phyloP scores from a whole-genome alignment of 2,888 invertebrate species.

The Bombyx huttoni region DNA sequence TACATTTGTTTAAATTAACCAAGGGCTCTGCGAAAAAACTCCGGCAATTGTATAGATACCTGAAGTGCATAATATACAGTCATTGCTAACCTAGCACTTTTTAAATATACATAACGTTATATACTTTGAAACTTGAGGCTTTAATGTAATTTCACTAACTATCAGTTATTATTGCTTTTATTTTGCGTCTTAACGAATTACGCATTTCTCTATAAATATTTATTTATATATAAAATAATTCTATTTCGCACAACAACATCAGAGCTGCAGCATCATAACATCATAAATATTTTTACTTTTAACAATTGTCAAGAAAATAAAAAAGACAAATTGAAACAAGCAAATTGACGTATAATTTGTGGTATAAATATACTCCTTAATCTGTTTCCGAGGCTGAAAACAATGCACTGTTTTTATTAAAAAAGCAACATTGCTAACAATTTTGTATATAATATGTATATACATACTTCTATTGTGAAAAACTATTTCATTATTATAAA shows the following conservation, averaged over 20 bases:
- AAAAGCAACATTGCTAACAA: neutral
- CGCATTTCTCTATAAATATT: neutral
- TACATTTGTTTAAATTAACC: too few species aligned
- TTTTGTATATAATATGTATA: neutral
- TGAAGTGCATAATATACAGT: too few species aligned
- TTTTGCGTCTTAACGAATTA: neutral
- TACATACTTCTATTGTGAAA: neutral
- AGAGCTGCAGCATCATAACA: neutral
- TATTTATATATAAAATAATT: neutral
- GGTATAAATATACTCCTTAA: neutral
- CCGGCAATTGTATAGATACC: too few species aligned
- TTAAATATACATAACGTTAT: too few species aligned
- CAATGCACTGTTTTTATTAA: neutral
- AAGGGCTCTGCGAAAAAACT: too few species aligned
- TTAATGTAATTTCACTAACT: slow-evolving; percentile 4
- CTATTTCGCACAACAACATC: neutral
- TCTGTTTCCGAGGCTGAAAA: neutral
- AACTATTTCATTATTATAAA: neutral
- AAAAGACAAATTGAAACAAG: neutral
- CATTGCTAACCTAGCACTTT: too few species aligned
- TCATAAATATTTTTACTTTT: neutral
- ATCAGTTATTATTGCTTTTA: neutral
- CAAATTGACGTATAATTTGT: neutral
- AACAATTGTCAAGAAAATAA: neutral
- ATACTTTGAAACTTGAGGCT: slow-evolving; percentile 11